These are phyloP conservation scores for Tethya wilhelma DNA, from an alignment of 37 sponge, comb jelly and placozoan species.

Conservation along the genomic window DNA sequence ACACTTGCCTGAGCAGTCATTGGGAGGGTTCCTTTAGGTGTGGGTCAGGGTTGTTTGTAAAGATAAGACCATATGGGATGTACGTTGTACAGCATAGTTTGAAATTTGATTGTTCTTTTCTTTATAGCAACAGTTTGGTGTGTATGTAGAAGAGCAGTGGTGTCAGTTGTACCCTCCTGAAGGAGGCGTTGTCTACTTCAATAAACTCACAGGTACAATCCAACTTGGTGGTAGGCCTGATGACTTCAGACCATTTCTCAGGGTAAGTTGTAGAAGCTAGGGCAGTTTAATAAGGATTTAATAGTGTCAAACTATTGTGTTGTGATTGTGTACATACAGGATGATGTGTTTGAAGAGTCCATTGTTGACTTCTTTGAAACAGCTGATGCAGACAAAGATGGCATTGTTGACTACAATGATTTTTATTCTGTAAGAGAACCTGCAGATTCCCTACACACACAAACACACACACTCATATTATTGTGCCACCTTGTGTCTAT, in stretches of 20 bases:
- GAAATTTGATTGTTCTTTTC: background rate
- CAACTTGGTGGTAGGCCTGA: slow-evolving; percentile 53
- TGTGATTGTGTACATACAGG: no score
- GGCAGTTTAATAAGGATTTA: no score
- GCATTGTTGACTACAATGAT: slow-evolving; percentile 62
- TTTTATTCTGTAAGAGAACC: slow-evolving; percentile 56
- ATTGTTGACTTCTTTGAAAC: slow-evolving; percentile 78
- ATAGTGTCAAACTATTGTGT: no score
- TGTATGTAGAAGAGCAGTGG: slow-evolving; percentile 69
- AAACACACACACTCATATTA: no score
- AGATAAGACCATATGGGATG: no score
- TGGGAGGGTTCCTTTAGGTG: no score
- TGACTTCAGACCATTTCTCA: slow-evolving; percentile 70
- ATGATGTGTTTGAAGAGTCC: slow-evolving; percentile 84
- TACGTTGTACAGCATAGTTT: no score
- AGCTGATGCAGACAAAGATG: slow-evolving; percentile 72
- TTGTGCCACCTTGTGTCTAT: no score
- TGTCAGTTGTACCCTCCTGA: slow-evolving; percentile 38
- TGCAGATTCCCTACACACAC: no score
- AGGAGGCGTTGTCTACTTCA: slow-evolving; percentile 46
- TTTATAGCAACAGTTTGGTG: slow-evolving; percentile 54
- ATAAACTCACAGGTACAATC: slow-evolving; percentile 57
- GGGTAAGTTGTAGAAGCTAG: slow-evolving; percentile 24
- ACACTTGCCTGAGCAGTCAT: no score
- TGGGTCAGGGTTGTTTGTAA: no score